A percentile compares a stretch with the other conserved stretches of the same genome.
These are phyloP conservation scores for Cistogaster globosa DNA, from an alignment of 2,888 invertebrate species.

Conservation along the genomic window DNA sequence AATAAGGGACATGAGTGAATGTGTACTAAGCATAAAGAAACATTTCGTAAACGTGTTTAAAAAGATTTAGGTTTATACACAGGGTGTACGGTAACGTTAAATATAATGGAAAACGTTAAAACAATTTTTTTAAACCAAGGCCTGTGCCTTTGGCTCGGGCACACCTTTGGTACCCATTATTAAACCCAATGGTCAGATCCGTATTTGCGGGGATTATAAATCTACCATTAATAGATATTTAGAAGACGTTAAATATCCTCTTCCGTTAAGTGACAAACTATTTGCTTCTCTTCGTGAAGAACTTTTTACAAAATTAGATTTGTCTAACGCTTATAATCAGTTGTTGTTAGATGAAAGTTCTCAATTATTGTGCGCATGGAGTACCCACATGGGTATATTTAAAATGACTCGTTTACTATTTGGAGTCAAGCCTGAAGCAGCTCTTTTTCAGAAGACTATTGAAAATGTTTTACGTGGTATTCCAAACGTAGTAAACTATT, in stretches of 20 bases:
- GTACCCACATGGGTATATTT: background rate
- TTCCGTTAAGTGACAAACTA: too few species aligned
- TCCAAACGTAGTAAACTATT: constrained; percentile 46
- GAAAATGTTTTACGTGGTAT: constrained; percentile 15
- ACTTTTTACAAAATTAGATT: too few species aligned
- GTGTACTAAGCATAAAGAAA: constrained; percentile 15
- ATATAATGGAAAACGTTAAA: background rate
- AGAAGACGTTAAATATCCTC: background rate
- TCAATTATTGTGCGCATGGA: background rate
- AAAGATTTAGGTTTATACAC: constrained; percentile 30
- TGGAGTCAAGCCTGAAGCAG: constrained; percentile 21
- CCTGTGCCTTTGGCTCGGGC: constrained; percentile 22
- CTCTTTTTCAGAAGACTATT: too few species aligned
- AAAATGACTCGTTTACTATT: constrained; percentile 21
- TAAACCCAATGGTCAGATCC: too few species aligned
- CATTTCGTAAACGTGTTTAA: constrained; percentile 33
- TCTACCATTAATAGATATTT: background rate
- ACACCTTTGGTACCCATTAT: too few species aligned
- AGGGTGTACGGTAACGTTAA: background rate
- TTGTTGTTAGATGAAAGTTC: background rate
- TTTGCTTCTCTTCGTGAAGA: too few species aligned
- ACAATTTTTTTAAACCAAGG: constrained; percentile 55
- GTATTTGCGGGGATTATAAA: background rate
- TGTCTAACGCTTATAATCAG: too few species aligned
- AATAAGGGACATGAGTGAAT: background rate